Conservation (phyloP, 2,888 invertebrate species). For the Hyles lineata region DNA sequence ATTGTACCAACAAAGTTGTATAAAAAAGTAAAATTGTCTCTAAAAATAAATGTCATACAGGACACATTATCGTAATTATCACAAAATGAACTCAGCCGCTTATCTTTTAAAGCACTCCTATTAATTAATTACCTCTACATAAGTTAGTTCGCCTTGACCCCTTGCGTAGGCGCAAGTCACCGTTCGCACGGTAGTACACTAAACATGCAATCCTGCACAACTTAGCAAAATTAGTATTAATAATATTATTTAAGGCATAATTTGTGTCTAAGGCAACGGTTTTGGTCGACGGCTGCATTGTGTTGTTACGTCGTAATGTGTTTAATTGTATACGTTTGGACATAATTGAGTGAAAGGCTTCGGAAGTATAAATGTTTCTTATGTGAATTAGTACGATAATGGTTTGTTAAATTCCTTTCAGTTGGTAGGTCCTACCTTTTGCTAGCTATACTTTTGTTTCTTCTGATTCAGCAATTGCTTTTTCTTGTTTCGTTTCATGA, state of each 20-base stretch:
- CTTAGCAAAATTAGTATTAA: not conserved
- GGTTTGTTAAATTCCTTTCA: not conserved
- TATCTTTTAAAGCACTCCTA: slow-evolving; percentile 8
- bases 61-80: not conserved
- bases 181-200: slow-evolving; percentile 7
- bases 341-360: slow-evolving; percentile 17
- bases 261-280: not conserved
- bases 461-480: not conserved
- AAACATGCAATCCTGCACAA: not conserved
- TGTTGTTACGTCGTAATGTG: slow-evolving; percentile 30
- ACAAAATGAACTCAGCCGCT: not conserved
- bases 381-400: not conserved
- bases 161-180: slow-evolving; percentile 46
- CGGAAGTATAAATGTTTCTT: not conserved
- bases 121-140: slow-evolving; percentile 26
- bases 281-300: not conserved
- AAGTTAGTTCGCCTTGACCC: slow-evolving; percentile 54
- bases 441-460: not conserved
- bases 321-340: slow-evolving; percentile 12
- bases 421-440: too few species aligned
- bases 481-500: too few species aligned
- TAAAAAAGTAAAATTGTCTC: not conserved
- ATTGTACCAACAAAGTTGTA: too few species aligned
- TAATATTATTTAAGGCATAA: slow-evolving; percentile 9
- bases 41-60: not conserved